Evolutionary conservation across 1,140 invertebrate genomes (phyloP), one percentile per base, ranked within the genome.

Genomic region (Phymastichus coffea): DNA sequence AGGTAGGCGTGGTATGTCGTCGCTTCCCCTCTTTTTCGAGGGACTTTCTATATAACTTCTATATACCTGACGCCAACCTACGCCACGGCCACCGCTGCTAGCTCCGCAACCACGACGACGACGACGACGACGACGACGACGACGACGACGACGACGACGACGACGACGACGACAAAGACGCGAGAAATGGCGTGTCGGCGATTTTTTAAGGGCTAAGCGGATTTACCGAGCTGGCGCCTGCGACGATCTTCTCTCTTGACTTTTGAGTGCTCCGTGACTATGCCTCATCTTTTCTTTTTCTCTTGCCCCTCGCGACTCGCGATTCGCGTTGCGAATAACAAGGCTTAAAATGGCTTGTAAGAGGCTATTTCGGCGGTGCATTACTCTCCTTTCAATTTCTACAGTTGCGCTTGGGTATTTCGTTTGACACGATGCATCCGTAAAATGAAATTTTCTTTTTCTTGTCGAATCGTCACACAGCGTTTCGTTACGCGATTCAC

Each of bases 1-100:
- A n/a, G n/a, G 71, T 76, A 73, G 69, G 58, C 55, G 51, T 19
- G 33, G 33, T 52, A 43, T 57, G 40, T 44, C n/a, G 26, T 38
- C 25, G 15, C 46, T 19, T 10, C 26, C 46, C 26, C 15, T 19
- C 46, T 15, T 14, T 30, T 20, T 33, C 7, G n/a, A n/a, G n/a
- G n/a, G n/a, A n/a, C n/a, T 35, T 19, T 49, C 15, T 49, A 3
- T 49, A 15, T 49, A 30, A 47, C 38, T 26, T 30, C 26, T 23
- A 37, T 38, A 28, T 43, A 43, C 17, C 15, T 52, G 47, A 46
- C 35, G 25, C 56, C 9, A 33, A 10, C 35, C 12, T 43, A 17
- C 40, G n/a, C n/a, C n/a, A n/a, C n/a, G n/a, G n/a, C n/a, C n/a
- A n/a, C n/a, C n/a, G n/a, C n/a, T n/a, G n/a, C n/a, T 15, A 41